Evolutionary conservation across 2,888 invertebrate species (phyloP).

Genomic region (Marronus borbonicus): DNA sequence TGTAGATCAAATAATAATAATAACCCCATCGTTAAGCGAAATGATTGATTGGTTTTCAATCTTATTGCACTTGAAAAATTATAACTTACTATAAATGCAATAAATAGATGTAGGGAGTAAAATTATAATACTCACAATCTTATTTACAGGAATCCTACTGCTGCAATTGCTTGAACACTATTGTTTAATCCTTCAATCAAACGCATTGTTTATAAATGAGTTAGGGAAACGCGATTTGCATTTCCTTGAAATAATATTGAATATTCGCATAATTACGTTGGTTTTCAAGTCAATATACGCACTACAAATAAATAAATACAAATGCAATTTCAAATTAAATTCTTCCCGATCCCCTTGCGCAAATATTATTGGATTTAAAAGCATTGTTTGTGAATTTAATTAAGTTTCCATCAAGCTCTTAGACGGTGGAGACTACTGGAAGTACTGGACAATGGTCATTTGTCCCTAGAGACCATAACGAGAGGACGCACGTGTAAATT

Average conservation of each 20-base stretch:
- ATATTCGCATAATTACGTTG: neutral
- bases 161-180: no score
- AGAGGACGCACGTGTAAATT: no score
- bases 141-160: no score
- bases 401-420: conserved; percentile 19
- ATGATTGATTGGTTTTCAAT: conserved; percentile 67
- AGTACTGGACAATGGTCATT: conserved; percentile 2
- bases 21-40: conserved; percentile 58
- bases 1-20: conserved; percentile 49
- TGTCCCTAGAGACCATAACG: no score
- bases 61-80: conserved; percentile 41
- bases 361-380: neutral
- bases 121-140: no score
- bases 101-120: neutral
- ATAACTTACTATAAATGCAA: conserved; percentile 3
- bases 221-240: neutral
- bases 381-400: conserved; percentile 13
- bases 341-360: neutral
- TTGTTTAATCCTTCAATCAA: no score
- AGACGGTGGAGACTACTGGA: conserved; percentile 18
- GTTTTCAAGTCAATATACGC: neutral
- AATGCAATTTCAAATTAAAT: no score
- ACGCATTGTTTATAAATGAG: neutral
- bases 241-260: no score
- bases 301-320: neutral